Percentiles rank a stretch among this genome's conserved stretches.
phyloP scores from a whole-genome alignment of 2,797 vertebrate species.

The Oreonectes daqikongensis region DNA sequence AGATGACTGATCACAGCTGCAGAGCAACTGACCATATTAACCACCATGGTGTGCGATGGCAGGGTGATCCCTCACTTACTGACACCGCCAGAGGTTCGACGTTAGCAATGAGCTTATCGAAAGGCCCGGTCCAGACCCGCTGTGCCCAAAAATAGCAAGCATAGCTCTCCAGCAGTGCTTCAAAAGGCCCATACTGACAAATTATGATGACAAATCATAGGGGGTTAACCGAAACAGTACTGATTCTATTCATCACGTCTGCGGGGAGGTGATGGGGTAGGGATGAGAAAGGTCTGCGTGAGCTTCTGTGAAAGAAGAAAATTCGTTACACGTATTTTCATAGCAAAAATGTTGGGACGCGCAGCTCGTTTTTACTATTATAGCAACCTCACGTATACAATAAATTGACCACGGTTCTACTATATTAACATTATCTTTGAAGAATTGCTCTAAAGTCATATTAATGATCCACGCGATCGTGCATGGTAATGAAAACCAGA shows the following conservation, averaged over 20 bases:
- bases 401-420: not conserved
- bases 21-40: conserved; percentile 55
- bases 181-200: conserved; percentile 62
- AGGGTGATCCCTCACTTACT: conserved; percentile 63
- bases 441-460: not conserved
- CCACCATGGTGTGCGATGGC: conserved; percentile 62
- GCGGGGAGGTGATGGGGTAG: conserved; percentile 52
- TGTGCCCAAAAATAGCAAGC: conserved; percentile 66
- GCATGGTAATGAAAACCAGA: too few relatives aligned
- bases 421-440: not conserved
- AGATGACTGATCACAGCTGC: conserved; percentile 61
- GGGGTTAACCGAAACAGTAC: conserved; percentile 61
- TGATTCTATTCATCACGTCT: conserved; percentile 67
- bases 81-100: conserved; percentile 45
- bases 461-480: not conserved
- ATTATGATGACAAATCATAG: conserved; percentile 71
- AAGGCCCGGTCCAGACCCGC: conserved; percentile 54
- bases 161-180: conserved; percentile 57
- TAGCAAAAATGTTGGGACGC: conserved; percentile 55
- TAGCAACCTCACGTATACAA: conserved; percentile 26
- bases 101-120: conserved; percentile 58
- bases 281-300: conserved; percentile 45
- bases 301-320: conserved; percentile 53
- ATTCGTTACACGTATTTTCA: conserved; percentile 63
- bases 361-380: conserved; percentile 71